Evolutionary conservation across 2,888 invertebrate genomes (phyloP).

Genomic region (Kryphioiulus occultus): DNA sequence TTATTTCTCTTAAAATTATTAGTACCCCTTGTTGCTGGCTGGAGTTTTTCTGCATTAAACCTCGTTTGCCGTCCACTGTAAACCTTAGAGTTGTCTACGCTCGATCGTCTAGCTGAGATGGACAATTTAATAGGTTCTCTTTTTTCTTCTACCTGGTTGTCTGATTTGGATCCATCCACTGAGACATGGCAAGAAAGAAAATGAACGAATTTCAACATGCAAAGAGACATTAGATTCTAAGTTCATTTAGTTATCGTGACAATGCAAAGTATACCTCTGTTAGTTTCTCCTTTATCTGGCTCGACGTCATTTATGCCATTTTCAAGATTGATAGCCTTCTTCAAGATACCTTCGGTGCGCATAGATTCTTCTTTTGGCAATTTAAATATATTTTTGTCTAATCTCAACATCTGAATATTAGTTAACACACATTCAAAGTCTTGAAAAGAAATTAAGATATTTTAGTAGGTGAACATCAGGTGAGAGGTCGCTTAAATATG

Average conservation of each 20-base stretch:
- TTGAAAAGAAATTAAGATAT: slow-evolving; percentile 59
- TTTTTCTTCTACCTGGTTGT: neutral
- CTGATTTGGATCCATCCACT: slow-evolving; percentile 31
- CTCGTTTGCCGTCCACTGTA: slow-evolving; percentile 11
- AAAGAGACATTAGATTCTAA: neutral
- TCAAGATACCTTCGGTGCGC: slow-evolving; percentile 82
- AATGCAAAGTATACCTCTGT: neutral
- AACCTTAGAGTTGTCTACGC: slow-evolving; percentile 44
- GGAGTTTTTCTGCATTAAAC: neutral
- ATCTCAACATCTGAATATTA: slow-evolving; percentile 77
- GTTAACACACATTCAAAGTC: slow-evolving; percentile 90
- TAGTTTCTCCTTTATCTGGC: slow-evolving; percentile 49
- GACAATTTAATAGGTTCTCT: slow-evolving; percentile 37
- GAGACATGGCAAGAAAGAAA: neutral
- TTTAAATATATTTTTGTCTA: slow-evolving; percentile 75
- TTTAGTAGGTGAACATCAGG: neutral
- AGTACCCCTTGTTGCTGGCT: slow-evolving; percentile 40
- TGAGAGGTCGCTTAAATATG: neutral
- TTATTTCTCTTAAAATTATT: neutral
- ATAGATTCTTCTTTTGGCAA: slow-evolving; percentile 77
- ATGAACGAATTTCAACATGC: neutral
- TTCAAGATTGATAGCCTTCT: slow-evolving; percentile 82
- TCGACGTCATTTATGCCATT: slow-evolving; percentile 65
- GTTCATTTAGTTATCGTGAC: neutral
- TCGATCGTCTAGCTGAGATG: slow-evolving; percentile 36